Evolutionary conservation across 2,113 vertebrate genomes (phyloP).

Genomic region (Hydrochoerus hydrochaeris): DNA sequence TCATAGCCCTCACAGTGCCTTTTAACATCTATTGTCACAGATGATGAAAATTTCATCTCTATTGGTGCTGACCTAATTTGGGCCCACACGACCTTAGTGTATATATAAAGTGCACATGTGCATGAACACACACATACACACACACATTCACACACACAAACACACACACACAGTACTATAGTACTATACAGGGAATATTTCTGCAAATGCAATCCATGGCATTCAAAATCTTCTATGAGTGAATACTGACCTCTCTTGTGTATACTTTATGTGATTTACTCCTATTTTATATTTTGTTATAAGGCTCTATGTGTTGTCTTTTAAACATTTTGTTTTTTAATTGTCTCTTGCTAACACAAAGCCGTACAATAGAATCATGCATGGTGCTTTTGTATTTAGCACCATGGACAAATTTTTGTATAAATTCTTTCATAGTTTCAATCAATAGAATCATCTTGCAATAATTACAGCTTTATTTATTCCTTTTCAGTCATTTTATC

Average conservation of each 20-base stretch:
- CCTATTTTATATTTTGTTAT: not conserved
- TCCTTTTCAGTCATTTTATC: not conserved
- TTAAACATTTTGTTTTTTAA: slow-evolving; percentile 7
- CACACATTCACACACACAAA: not conserved
- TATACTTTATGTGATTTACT: not conserved
- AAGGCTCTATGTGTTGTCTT: not conserved
- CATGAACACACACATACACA: not conserved
- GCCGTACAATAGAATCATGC: not conserved
- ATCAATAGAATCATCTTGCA: not conserved
- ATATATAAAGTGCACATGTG: not conserved
- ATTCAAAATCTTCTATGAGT: not conserved
- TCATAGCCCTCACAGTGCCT: not conserved
- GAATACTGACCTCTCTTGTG: not conserved
- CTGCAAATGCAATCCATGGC: not conserved
- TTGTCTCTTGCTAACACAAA: not conserved
- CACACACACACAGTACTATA: not conserved
- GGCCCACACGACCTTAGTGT: not conserved
- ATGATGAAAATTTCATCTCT: not conserved
- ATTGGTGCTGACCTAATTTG: not conserved
- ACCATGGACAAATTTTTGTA: not conserved
- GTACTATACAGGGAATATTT: not conserved
- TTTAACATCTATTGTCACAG: not conserved
- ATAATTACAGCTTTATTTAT: not conserved
- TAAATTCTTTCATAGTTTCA: slow-evolving; percentile 13
- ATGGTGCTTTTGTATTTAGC: not conserved